phyloP scores from a whole-genome alignment of 2,113 vertebrate species.

The Trinectes maculatus region DNA sequence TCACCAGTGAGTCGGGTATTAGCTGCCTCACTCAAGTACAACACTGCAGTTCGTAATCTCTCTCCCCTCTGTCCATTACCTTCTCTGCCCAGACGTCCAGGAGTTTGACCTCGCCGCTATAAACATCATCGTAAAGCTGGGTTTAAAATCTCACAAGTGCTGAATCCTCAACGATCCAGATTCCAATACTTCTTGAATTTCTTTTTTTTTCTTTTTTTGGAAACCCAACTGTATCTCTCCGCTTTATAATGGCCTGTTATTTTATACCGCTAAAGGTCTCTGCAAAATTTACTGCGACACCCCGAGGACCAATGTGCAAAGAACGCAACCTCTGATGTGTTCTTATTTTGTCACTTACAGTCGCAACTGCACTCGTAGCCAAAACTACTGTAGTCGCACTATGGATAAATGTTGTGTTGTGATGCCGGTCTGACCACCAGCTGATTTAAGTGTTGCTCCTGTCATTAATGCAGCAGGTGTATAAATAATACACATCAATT shows the following conservation, averaged over 20 bases:
- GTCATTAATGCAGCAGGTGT: conserved; percentile 4
- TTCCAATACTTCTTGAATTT: conserved; percentile 37
- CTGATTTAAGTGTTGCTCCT: conserved; percentile 1
- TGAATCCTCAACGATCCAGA: conserved; percentile 47
- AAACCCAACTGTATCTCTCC: too few species aligned
- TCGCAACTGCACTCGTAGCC: not conserved
- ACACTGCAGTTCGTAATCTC: conserved; percentile 13
- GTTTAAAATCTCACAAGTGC: conserved; percentile 33
- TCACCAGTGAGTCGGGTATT: conserved; percentile 16
- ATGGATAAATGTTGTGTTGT: not conserved
- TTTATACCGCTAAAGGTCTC: not conserved
- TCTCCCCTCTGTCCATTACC: not conserved
- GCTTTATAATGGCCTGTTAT: conserved; percentile 9
- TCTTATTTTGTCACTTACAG: not conserved
- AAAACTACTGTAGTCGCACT: not conserved
- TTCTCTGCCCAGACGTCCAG: conserved; percentile 22
- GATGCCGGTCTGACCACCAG: not conserved
- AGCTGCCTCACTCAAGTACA: conserved; percentile 18
- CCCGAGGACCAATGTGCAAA: too few species aligned
- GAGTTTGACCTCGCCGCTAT: conserved; percentile 41
- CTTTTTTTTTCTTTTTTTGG: conserved; percentile 7
- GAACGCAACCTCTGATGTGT: not conserved
- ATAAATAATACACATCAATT: too few species aligned
- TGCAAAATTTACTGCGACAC: too few species aligned
- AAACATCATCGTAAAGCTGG: conserved; percentile 31